Evolutionary conservation across 2,797 vertebrate species (phyloP).

Genomic region (Falco berigora): DNA sequence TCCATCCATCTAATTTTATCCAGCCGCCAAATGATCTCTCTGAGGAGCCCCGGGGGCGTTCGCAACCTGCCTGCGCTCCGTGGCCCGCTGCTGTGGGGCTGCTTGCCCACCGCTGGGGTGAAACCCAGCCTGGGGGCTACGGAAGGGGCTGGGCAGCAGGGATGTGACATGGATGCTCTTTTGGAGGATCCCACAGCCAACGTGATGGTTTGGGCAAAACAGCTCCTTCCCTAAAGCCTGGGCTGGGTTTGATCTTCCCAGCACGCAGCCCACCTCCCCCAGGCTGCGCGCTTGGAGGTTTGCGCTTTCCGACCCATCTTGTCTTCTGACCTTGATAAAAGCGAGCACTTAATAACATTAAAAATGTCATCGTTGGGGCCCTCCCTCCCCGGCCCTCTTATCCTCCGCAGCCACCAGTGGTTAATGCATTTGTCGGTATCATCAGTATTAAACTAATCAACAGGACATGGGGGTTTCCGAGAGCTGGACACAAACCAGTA

Average conservation of each 20-base stretch:
- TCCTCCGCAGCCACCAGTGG: not conserved
- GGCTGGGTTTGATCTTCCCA: not conserved
- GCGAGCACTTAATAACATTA: constrained; percentile 54
- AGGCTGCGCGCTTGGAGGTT: not conserved
- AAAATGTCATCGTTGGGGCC: constrained; percentile 5
- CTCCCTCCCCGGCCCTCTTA: not conserved
- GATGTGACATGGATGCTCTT: accelerated
- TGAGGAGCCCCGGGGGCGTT: not conserved
- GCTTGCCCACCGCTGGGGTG: accelerated
- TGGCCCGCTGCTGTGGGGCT: not conserved
- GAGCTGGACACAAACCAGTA: constrained; percentile 44
- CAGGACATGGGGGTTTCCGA: constrained; percentile 37
- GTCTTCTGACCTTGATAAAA: constrained; percentile 63
- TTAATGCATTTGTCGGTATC: constrained; percentile 49
- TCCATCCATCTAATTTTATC: constrained; percentile 62
- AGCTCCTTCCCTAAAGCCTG: not conserved
- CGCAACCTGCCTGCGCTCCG: not conserved
- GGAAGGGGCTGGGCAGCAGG: not conserved
- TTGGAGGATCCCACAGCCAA: not conserved
- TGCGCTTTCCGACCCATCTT: not conserved
- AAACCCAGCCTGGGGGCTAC: not conserved
- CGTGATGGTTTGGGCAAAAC: not conserved
- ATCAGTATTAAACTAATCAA: constrained; percentile 65
- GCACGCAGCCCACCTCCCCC: not conserved
- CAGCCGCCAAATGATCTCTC: constrained; percentile 18